Base-by-base conservation (phyloP, 1,140 invertebrate genomes). In the Riptortus pedestris region DNA sequence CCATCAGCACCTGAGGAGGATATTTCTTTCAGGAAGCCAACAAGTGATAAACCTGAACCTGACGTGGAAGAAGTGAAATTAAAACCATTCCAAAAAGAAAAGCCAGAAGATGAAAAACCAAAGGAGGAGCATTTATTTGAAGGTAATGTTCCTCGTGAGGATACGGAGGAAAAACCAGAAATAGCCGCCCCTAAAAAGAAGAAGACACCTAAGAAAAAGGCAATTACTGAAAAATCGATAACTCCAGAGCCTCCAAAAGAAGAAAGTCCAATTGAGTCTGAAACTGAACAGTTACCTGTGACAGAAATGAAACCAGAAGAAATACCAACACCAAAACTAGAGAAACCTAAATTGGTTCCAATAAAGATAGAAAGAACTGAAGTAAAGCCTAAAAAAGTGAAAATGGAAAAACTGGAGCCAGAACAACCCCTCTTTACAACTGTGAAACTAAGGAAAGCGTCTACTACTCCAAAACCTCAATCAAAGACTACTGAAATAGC, bases 391-490 rank as follows among this genome's bases (percentile, higher is more conserved):
- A 75, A 69, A 18, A 79, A 77, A 71, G 69, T 74, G 60, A 77
- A 74, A 70, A 76, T 74, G 27, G 71, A 66, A 69, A 16, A 75
- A 38, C 67, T 73, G 48, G 71, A 27, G 2, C 62, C 76, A 63
- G 76, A 77, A 60, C 71, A 78, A 24, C 77, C 79, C 14, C 77
- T 81, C 65, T 85, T 85, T 68, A 79, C 78, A 26, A 73, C 78
- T 65, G 75, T 84, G 14, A 85, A 85, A 76, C 73, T 86, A 38
- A 84, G 82, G 68, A 86, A 85, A 73, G 72, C 76, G 1, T 66
- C 74, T 31, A 64, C 73, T 16, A 69, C 71, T 63, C 68, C 76
- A 20, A 76, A 77, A 57, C 81, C 80, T 72, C 77, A 79, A 68
- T 63, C 71, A 18, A 72, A 76, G 58, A 69, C 72, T 26, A 68